phyloP scores from a whole-genome alignment of 2,888 invertebrate species.

The Apodemia hepburni region DNA sequence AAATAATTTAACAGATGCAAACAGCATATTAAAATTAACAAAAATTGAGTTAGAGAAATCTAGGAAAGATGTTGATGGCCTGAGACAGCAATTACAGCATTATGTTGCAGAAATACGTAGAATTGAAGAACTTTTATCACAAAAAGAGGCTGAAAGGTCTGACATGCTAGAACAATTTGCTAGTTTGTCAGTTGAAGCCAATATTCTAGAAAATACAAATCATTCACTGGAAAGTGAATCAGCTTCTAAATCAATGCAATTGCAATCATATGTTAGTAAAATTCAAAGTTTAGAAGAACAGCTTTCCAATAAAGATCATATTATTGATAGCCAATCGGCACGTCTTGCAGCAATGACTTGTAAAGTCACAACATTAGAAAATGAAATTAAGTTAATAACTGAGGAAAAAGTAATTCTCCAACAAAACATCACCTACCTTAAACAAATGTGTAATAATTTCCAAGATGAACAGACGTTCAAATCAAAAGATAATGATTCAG shows the following conservation, averaged over 20 bases:
- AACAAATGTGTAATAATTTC: constrained; percentile 65
- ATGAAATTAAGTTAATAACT: constrained; percentile 63
- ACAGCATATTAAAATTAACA: constrained; percentile 81
- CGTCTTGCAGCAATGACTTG: constrained; percentile 59
- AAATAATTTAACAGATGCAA: constrained; percentile 84
- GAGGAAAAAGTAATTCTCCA: constrained; percentile 66
- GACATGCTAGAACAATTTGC: constrained; percentile 91
- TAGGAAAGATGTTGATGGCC: constrained; percentile 84
- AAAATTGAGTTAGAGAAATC: constrained; percentile 85
- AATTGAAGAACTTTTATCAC: constrained; percentile 87
- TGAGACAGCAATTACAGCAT: constrained; percentile 88
- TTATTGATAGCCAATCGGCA: constrained; percentile 60
- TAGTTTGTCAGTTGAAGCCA: constrained; percentile 88
- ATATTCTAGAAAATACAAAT: constrained; percentile 88
- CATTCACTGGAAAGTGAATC: constrained; percentile 89
- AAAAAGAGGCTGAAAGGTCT: constrained; percentile 88
- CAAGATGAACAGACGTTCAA: constrained; percentile 49
- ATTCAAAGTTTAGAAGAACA: constrained; percentile 83
- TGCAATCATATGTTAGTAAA: constrained; percentile 69
- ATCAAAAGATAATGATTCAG: constrained; percentile 51
- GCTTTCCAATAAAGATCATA: constrained; percentile 67
- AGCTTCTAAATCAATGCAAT: constrained; percentile 82
- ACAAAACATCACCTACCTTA: constrained; percentile 64
- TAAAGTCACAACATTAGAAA: constrained; percentile 61
- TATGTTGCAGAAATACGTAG: constrained; percentile 90